Base-by-base conservation (phyloP, 2,113 vertebrate genomes). In the Odocoileus hemionus region DNA sequence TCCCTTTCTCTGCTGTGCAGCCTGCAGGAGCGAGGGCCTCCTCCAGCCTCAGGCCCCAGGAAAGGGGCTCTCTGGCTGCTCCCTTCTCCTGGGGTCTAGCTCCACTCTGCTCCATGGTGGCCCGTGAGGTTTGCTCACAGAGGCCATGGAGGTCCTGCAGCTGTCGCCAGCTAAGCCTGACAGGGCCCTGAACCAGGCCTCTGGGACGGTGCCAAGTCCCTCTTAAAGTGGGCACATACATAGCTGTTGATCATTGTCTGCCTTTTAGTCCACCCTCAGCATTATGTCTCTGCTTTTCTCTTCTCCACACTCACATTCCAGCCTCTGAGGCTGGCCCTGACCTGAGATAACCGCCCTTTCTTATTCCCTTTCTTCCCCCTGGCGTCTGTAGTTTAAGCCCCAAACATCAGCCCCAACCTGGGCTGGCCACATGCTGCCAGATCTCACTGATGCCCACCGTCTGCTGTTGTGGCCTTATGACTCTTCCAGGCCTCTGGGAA, bases 381-480 rank as follows among this genome's bases (percentile, higher is more conserved):
- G 13, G n/a, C 8, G 0, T 45, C 28, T 80, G 17, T n/a, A 26
- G 10, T 25, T 25, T 1, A 36, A 36, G 25, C 28, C 45, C 43
- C 11, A 58, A 47, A n/a, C 26, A 17, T 30, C 54, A 33, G n/a
- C 8, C 57, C 11, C 3, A 30, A 25, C 54, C 36, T 21, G 33
- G 12, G 52, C n/a, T 39, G 39, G 30, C 36, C n/a, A 7, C 25
- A 21, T 19, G 43, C 43, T 10, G 30, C 54, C 67, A 7, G 33
- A 28, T 26, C 26, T 85, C 6, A 36, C 6, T 43, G 43, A 21
- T 16, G 13, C 36, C 6, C 30, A 15, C 0, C 1, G 5, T 5
- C 30, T 74, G 28, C 39, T 43, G 10, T 58, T 3, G 6, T 16
- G 33, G 36, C 1, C 30, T n/a, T 15, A 2, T 1, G 50, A 8